Evolutionary conservation across 2,888 invertebrate species (phyloP), one percentile per base, ranked within the genome.

Genomic region (Ochropleura leucogaster): DNA sequence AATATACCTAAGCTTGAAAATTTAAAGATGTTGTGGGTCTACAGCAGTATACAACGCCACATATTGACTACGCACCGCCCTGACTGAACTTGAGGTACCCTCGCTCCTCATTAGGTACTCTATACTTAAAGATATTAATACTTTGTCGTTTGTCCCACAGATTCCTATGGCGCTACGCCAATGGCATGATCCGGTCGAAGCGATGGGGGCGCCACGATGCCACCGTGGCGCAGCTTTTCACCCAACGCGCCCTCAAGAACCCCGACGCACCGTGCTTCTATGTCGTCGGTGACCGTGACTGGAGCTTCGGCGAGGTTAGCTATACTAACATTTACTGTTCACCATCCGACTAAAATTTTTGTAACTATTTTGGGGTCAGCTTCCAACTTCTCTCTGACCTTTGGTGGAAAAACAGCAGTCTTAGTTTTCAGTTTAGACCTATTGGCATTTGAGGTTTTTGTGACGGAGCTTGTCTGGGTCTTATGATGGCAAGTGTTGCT

Each of bases 241-340:
- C 96, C 53, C 93, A 96, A 84, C 97, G 97, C 30, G 97, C 97
- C 9, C 92, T 93, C 63, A 96, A 95, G 84, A 93, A 97, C 87
- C 98, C 98, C 0, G 94, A 97, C 79, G 98, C 97, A 80, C 96
- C 97, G 0, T 98, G 97, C 90, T 97, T 98, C 88, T 96, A 97
- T 78, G 97, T 97, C 85, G 97, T 97, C 89, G 97, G 97, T 78
- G 97, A 97, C 84, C 95, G 97, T 78, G 96, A 96, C 42, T 98
- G 98, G 98, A 98, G 97, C 4, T 98, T 97, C 90, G 95, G 96
- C 87, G 97, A 98, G 91, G 98, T 98, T 14, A 12, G n/a, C 42
- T 14, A 44, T 62, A 14, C n/a, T 9, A 0, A 59, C 7, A 57
- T 57, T 59, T 40, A 59, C 59, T 59, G 59, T 16, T 16, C 16